A percentile compares a stretch with the other conserved stretches of the same genome.
Conservation (phyloP, 1,140 invertebrate species). For the Drosophila bocqueti region DNA sequence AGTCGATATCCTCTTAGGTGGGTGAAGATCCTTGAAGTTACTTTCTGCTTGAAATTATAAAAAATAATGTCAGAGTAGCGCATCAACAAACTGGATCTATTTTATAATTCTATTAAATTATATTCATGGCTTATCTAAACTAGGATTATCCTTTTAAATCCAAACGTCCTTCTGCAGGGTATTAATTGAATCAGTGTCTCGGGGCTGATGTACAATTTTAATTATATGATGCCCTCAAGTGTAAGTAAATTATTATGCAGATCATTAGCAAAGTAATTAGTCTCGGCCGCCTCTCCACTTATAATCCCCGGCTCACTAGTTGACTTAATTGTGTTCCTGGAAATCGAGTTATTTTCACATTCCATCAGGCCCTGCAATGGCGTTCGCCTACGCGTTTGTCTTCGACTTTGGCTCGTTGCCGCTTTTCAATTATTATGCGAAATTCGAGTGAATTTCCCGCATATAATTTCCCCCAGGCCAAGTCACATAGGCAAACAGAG, state of each 20-base stretch:
- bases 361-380: conserved; percentile 42
- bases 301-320: conserved; percentile 45
- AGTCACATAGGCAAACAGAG: conserved; percentile 57
- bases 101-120: neutral
- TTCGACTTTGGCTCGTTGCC: conserved; percentile 6
- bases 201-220: conserved; percentile 43
- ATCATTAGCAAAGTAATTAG: conserved; percentile 78
- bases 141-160: neutral
- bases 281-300: conserved; percentile 9
- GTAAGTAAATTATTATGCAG: conserved; percentile 75
- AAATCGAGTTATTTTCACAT: conserved; percentile 74
- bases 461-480: conserved; percentile 43
- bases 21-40: too few relatives aligned
- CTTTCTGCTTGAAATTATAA: neutral
- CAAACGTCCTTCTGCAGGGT: conserved; percentile 1
- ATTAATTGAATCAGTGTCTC: conserved; percentile 37
- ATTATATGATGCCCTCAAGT: conserved; percentile 70
- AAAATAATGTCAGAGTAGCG: neutral
- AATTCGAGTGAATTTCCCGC: conserved; percentile 59
- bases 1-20: neutral
- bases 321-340: conserved; percentile 69
- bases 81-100: neutral
- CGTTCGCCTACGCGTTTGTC: neutral
- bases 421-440: conserved; percentile 72
- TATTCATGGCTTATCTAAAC: neutral